These are phyloP conservation scores for Pseudomugil gertrudae DNA, from an alignment of 2,797 vertebrate genomes.

Conservation along the genomic window DNA sequence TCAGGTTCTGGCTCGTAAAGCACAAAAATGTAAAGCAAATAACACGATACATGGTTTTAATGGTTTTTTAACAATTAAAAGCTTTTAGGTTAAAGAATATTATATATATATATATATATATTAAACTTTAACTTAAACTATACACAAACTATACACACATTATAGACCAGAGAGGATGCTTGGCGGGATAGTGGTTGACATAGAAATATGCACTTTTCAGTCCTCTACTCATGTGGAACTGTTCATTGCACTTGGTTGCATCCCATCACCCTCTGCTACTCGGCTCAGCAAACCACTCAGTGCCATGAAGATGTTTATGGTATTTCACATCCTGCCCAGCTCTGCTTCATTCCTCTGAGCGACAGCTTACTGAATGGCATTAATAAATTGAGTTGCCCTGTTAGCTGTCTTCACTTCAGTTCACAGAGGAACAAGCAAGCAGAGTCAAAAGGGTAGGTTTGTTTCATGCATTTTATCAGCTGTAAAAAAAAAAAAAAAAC, in stretches of 20 bases:
- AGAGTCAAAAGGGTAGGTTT: conserved; percentile 38
- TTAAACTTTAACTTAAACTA: no score
- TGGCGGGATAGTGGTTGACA: conserved; percentile 22
- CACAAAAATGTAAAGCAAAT: conserved; percentile 8
- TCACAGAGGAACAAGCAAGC: conserved; percentile 47
- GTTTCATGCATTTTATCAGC: conserved; percentile 45
- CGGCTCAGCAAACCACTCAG: conserved; percentile 55
- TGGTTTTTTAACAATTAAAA: no score
- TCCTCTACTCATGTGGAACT: conserved; percentile 33
- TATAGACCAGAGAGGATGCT: conserved; percentile 27
- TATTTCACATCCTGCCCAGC: conserved; percentile 60
- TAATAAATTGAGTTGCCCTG: conserved; percentile 69
- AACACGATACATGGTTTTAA: conserved; percentile 5
- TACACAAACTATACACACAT: conserved; percentile 18
- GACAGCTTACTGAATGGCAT: conserved; percentile 73
- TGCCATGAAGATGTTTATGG: conserved; percentile 59
- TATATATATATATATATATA: no score
- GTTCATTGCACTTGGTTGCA: conserved; percentile 57
- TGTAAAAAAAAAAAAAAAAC: conserved; percentile 24
- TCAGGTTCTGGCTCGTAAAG: conserved; percentile 27
- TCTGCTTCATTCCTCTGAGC: conserved; percentile 66
- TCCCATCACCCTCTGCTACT: conserved; percentile 62
- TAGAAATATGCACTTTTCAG: conserved; percentile 12
- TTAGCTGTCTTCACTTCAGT: conserved; percentile 53
- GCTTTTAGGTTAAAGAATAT: no score